Evolutionary conservation across 2,888 invertebrate genomes (phyloP), one percentile per base, ranked within the genome.

Genomic region (Athalia rosae): DNA sequence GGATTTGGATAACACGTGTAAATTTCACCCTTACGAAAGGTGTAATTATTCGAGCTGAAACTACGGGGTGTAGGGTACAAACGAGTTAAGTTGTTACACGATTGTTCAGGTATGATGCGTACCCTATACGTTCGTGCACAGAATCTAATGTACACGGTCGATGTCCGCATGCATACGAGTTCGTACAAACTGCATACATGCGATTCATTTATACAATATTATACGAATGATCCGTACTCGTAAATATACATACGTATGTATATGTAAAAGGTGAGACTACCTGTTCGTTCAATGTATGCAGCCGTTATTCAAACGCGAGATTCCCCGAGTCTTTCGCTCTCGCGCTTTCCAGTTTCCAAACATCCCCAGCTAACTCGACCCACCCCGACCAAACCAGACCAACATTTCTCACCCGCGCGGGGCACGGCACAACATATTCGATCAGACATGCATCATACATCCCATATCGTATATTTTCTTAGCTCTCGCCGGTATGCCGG

Each of bases 401-500:
- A 28, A 47, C 61, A 47, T n/a, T 61, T 74, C 58, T 48, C 58
- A 61, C 73, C 61, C 50, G n/a, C 61, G 48, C 67, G 56, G 28
- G 28, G 28, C 50, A 64, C 9, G 58, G n/a, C 74, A 45, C 74
- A 61, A 61, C 74, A 74, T 74, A 74, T 74, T 74, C 74, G 74
- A 74, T 74, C 74, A 59, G 74, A 61, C 74, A 61, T 74, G 74
- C 59, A 48, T 61, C 74, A 74, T 74, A 74, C 74, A 61, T 61
- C 48, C 74, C 50, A 74, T 74, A 11, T 43, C 61, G 61, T 74
- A 74, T 74, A 74, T 74, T 61, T 74, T 50, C 69, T 58, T 58
- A 71, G 58, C 69, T 71, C 58, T 71, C 28, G 28, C 28, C 28
- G 28, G 28, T 28, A 28, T 2, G 28, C 28, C 28, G 28, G 28